phyloP scores from a whole-genome alignment of 92 coral and sea anemone genomes.

The Palythoa grandiflora region DNA sequence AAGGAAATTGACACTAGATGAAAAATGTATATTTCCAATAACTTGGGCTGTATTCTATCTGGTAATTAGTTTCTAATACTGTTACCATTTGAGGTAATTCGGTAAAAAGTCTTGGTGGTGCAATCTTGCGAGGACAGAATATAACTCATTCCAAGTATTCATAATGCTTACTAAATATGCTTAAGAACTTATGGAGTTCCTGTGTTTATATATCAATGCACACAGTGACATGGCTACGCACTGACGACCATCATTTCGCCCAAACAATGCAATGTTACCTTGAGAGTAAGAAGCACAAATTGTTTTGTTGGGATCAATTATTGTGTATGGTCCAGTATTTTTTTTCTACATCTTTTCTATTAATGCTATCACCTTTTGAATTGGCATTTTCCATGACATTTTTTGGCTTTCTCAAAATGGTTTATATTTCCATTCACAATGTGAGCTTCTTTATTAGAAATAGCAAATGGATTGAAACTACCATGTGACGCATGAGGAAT shows the following conservation, averaged over 20 bases:
- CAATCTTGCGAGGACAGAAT: too few species aligned
- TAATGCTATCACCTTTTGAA: too few species aligned
- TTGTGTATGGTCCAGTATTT: neutral
- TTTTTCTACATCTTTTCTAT: too few species aligned
- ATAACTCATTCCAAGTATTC: neutral
- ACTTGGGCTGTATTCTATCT: too few species aligned
- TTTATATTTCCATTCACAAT: too few species aligned
- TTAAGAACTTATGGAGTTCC: neutral
- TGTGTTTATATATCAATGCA: neutral
- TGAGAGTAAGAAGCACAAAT: neutral
- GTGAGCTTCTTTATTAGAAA: neutral
- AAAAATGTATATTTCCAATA: constrained; percentile 6
- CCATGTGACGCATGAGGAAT: neutral
- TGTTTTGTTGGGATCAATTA: neutral
- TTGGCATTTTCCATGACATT: too few species aligned
- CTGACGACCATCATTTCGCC: neutral
- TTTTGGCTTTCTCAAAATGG: neutral
- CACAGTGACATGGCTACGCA: neutral
- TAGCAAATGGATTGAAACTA: neutral
- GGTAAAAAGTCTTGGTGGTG: neutral
- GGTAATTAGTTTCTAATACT: too few species aligned
- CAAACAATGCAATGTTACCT: neutral
- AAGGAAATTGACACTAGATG: constrained; percentile 36
- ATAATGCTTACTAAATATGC: neutral
- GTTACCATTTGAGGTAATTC: too few species aligned